Evolutionary conservation across 2,888 invertebrate genomes (phyloP).

Genomic region (Tipula lateralis): DNA sequence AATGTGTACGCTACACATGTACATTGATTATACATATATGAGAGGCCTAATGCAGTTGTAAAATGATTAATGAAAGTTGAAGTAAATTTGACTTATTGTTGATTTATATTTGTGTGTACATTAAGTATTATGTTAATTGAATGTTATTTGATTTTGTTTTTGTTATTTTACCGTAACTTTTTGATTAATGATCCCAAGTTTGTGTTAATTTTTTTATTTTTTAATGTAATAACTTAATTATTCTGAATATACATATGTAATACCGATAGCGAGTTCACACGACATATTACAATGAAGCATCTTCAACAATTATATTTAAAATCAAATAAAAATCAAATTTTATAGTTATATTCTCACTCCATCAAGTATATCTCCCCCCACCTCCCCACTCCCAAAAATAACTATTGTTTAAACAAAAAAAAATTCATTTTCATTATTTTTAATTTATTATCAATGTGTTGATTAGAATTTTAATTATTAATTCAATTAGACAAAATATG

Average conservation of each 20-base stretch:
- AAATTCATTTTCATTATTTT: neutral
- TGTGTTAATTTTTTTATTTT: neutral
- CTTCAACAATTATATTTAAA: neutral
- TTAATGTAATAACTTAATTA: neutral
- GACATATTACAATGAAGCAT: neutral
- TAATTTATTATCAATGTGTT: constrained; percentile 8
- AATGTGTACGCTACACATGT: neutral
- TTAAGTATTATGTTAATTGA: constrained; percentile 24
- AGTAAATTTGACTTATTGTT: constrained; percentile 11
- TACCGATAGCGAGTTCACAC: neutral
- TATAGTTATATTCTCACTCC: neutral
- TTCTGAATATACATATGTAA: neutral
- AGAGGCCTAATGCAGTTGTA: neutral
- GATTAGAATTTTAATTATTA: constrained; percentile 13
- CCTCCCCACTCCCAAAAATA: neutral
- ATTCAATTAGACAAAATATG: neutral
- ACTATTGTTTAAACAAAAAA: neutral
- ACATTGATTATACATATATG: too few relatives aligned
- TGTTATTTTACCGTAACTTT: neutral
- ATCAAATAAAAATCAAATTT: neutral
- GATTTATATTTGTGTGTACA: constrained; percentile 19
- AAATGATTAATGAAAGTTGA: constrained; percentile 5
- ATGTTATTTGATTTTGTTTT: neutral
- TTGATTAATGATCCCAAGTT: neutral
- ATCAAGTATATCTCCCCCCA: too few relatives aligned